Evolutionary conservation across 1,140 invertebrate genomes (phyloP), one percentile per base, ranked within the genome.

Genomic region (Cepaea nemoralis): DNA sequence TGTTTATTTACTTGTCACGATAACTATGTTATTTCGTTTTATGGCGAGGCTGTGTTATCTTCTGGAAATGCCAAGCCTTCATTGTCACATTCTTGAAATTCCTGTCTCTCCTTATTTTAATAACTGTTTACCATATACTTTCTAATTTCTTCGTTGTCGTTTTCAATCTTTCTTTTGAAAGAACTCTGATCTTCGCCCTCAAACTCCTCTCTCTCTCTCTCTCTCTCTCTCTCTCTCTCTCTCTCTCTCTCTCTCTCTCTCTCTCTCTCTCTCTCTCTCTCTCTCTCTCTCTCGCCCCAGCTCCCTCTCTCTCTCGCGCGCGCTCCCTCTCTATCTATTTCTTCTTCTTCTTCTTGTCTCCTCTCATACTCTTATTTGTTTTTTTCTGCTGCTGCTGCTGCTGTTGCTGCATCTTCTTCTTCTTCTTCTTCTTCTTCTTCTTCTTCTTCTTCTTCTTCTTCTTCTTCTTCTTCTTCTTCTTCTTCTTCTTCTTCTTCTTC

Each of bases 231-330:
- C 31, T 39, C 69, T 39, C 69, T 71, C 69, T 35, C 69, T 71
- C n/a, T 39, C 31, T 39, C 37, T 39, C 24, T 71, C 69, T 35
- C 31, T 39, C 69, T 39, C 33, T 39, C 37, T n/a, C 27, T 39
- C 27, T 39, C 69, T 35, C 69, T 71, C 69, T 39, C 69, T 39
- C 69, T 35, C 37, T 39, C 69, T 39, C n/a, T 39, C 69, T 35
- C 37, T 39, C 27, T 71, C 69, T n/a, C 33, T n/a, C n/a, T n/a
- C 10, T 71, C n/a, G 10, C 27, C 39, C 10, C 35, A 12, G 10
- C 69, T 39, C 69, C n/a, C 69, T 71, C n/a, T 35, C 69, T 71
- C 33, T 39, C 39, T 35, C 19, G 10, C 27, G 10, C 10, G 10
- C 33, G 10, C 69, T 39, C 69, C n/a, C 69, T 71, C n/a, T 35